Evolutionary conservation across 1,140 invertebrate species (phyloP), one percentile per base, ranked within the genome.

Genomic region (Pararge aegeria): DNA sequence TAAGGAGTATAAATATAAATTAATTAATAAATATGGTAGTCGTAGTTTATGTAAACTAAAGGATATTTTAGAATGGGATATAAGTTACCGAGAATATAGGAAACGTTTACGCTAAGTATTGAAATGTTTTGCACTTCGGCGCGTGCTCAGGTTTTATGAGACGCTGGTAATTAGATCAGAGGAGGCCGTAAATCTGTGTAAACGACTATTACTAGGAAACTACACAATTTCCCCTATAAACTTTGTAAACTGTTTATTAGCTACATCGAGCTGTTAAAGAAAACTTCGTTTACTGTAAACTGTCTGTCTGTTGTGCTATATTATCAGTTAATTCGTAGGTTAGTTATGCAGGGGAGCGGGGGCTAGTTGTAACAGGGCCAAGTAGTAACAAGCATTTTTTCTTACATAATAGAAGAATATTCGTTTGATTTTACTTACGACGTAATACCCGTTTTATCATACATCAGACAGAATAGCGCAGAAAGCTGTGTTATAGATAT

Each of bases 131-230:
- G 34, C 51, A 40, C 30, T 53, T 53, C 37, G 34, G 34, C 51
- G 51, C 51, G 34, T 53, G 51, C 51, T 53, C 19, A 53, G 19
- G 30, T 53, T 53, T 53, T 53, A 53, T 53, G 16, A 21, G 51
- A 37, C 13, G 51, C 19, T 53, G 51, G 34, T 53, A 53, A 53
- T 53, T 53, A 53, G 51, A 53, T 53, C 51, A 53, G 19, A 20
- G 51, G 16, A 12, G 51, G 37, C 37, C 51, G 51, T 53, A 53
- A 53, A 27, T 53, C 34, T 53, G 34, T 53, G 15, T 38, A 40
- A 53, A 53, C 51, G 51, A 53, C 51, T 18, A 53, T 53, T 53
- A 53, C 51, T 53, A 21, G 34, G 51, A 53, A 53, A 53, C 51
- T 53, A 53, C 18, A 53, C 30, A 53, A 40, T 53, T 53, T 53